Conservation (phyloP, 2,888 invertebrate genomes). For the Chrysolina americana region DNA sequence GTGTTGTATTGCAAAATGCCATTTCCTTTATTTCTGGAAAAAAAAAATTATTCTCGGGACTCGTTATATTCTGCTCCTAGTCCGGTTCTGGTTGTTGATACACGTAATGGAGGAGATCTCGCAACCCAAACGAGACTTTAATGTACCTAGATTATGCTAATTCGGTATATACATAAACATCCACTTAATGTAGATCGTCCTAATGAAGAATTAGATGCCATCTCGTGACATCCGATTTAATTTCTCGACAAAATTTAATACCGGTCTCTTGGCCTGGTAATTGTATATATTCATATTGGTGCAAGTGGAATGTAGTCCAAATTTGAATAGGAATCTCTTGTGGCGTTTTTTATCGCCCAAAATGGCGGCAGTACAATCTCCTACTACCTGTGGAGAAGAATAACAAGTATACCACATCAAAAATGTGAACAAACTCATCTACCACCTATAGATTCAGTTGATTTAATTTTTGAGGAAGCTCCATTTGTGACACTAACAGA, state of each 20-base stretch:
- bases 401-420: neutral
- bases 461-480: too few species aligned
- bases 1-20: too few species aligned
- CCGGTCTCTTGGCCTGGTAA: neutral
- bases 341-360: neutral
- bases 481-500: too few species aligned
- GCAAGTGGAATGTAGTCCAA: conserved; percentile 15
- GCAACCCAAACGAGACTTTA: conserved; percentile 61
- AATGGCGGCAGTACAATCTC: neutral
- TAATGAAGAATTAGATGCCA: conserved; percentile 61
- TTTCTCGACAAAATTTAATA: conserved; percentile 51
- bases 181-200: conserved; percentile 66
- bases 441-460: too few species aligned
- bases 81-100: neutral
- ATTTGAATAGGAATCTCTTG: neutral
- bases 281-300: conserved; percentile 13
- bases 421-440: neutral
- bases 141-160: conserved; percentile 68
- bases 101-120: conserved; percentile 43
- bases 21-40: too few species aligned
- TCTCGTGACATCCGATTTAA: conserved; percentile 58
- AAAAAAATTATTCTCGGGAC: neutral
- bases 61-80: neutral
- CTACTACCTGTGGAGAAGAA: neutral
- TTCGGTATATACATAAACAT: conserved; percentile 68